Evolutionary conservation across 2,888 invertebrate species (phyloP), one percentile per base, ranked within the genome.

Genomic region (Blera fallax): DNA sequence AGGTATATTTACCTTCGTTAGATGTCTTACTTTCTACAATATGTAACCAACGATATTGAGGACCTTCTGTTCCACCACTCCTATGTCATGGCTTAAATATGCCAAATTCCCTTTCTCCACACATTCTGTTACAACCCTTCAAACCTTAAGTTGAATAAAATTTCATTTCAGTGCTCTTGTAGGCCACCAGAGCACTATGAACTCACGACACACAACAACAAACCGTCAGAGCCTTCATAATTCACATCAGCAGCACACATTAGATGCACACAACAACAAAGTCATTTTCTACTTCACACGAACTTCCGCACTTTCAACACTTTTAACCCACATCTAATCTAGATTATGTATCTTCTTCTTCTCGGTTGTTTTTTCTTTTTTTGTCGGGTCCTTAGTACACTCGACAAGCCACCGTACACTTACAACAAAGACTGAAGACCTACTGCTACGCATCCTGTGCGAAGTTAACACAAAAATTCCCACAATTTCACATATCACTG

Each of bases 401-500:
- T 64, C 24, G n/a, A 45, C 24, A 10, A 24, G 60, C 52, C 45
- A 54, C 58, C 34, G 37, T 50, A 56, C n/a, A n/a, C n/a, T n/a
- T n/a, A 48, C 50, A 48, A 43, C 50, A 50, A 34, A 45, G 21
- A 10, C n/a, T 29, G 58, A 80, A 62, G 65, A 81, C 64, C 50
- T 37, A 45, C 64, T 48, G 62, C 40, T 24, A 83, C 78, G 73
- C 78, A 80, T 74, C 64, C 79, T 11, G 27, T 60, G 43, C 8
- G 67, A 45, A 58, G 60, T 32, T 67, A 14, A 64, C 43, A 52
- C n/a, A n/a, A n/a, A 76, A 84, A 80, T 84, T 79, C 84, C 74
- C 85, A 85, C 72, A 85, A 85, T 85, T 85, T 85, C 58, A 81
- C 85, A 85, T 81, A 62, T 81, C 85, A 85, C 72, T 77, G 81